Evolutionary conservation across 2,888 invertebrate species (phyloP), one percentile per base, ranked within the genome.

Genomic region (Anagyrus pseudococci): DNA sequence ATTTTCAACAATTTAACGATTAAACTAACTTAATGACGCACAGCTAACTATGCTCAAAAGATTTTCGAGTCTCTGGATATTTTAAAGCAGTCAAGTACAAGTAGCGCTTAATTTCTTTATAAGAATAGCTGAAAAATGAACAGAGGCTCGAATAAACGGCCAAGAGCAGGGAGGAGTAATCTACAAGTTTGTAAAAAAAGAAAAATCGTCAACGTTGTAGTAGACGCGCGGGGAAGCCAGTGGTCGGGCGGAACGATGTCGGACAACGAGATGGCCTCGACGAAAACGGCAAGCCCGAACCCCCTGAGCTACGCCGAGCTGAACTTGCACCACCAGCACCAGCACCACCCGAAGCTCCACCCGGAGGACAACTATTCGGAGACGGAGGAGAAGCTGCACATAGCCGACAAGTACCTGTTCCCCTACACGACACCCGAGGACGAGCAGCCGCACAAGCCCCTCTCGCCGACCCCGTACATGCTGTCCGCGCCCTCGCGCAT

Each of bases 191-290:
- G n/a, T n/a, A 37, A 37, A 10, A 46, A 47, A n/a, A 63, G 55
- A 2, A 1, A 48, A 57, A 54, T 33, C 29, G 26, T 53, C 19
- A 19, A 62, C 55, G 1, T 58, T 73, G 57, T 70, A 68, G 75
- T 75, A 54, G 80, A 81, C 47, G 75, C 74, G 3, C 75, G 80
- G 1, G 76, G 75, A 17, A 80, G 89, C 19, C 86, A 91, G 37
- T 92, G 92, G 92, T 91, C 91, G 0, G 91, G 90, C 61, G 91
- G 91, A 68, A 90, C 91, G 0, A 90, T 88, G 7, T 91, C 92
- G 0, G 92, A 92, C 75, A 89, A 88, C 73, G 91, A 91, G 72
- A 85, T 86, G 33, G 85, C 85, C 59, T 83, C 83, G 79, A 86
- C 63, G 81, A 88, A 78, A 77, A 86, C 84, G 1, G 85, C 82